Evolutionary conservation across 2,888 invertebrate genomes (phyloP).

Genomic region (Hyalella azteca): DNA sequence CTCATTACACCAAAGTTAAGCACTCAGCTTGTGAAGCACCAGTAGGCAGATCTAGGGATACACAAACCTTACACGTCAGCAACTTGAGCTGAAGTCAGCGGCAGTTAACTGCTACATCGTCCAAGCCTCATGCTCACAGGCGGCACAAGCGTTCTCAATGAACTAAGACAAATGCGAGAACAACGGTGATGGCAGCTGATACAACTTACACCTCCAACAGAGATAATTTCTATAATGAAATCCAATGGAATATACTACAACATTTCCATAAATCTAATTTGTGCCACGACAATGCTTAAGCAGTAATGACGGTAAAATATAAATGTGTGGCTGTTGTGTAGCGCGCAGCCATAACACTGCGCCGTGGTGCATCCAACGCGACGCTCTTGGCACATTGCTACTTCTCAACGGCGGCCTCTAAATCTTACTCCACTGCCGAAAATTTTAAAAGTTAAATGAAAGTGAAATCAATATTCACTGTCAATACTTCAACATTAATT

Average conservation of each 20-base stretch:
- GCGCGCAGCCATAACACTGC: neutral
- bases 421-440: no score
- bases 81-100: neutral
- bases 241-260: constrained; percentile 1
- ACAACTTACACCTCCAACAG: constrained; percentile 20
- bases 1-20: neutral
- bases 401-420: no score
- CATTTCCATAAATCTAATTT: constrained; percentile 28
- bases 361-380: no score
- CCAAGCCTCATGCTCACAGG: neutral
- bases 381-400: no score
- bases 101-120: neutral
- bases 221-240: constrained; percentile 8
- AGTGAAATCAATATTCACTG: no score
- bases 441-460: no score
- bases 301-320: neutral
- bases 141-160: neutral
- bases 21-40: neutral
- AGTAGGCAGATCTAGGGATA: neutral
- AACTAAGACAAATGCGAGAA: neutral
- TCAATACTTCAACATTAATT: no score
- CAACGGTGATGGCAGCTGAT: constrained; percentile 19
- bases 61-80: neutral
- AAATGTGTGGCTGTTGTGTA: no score
- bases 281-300: constrained; percentile 24